phyloP scores from a whole-genome alignment of 2,797 vertebrate species.

The Morelia viridis region DNA sequence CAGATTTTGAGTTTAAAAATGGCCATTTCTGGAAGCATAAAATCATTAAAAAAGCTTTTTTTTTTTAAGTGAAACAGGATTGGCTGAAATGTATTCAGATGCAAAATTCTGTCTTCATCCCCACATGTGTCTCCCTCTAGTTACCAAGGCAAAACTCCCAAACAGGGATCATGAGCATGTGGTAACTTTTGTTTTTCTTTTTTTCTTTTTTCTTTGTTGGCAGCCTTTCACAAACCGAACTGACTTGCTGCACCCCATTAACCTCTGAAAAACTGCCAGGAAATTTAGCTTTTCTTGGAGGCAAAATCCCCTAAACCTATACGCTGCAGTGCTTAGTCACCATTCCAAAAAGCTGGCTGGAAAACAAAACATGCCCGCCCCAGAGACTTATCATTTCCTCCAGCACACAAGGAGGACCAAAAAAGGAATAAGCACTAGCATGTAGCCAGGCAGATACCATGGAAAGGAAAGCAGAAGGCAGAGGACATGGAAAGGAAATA shows the following conservation, averaged over 20 bases:
- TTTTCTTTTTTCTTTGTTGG: background rate
- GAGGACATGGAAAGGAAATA: conserved; percentile 31
- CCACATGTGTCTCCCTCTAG: background rate
- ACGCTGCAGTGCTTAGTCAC: background rate
- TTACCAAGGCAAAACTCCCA: background rate
- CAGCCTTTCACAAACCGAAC: background rate
- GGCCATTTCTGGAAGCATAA: background rate
- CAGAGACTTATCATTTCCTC: conserved; percentile 48
- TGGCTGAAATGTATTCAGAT: background rate
- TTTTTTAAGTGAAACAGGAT: background rate
- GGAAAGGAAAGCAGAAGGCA: background rate
- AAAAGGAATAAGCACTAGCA: conserved; percentile 51
- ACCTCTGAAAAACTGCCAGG: background rate
- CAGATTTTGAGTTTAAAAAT: background rate
- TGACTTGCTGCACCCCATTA: background rate
- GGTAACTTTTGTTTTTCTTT: background rate
- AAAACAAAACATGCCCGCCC: background rate
- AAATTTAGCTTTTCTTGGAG: background rate
- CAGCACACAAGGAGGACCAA: conserved; percentile 50
- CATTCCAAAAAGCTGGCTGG: background rate
- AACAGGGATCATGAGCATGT: background rate
- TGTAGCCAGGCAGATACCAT: rapidly evolving
- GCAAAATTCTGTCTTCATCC: background rate
- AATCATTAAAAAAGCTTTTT: background rate
- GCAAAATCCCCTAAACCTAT: background rate